Evolutionary conservation across 2,113 vertebrate genomes (phyloP).

Genomic region (Calidris pygmaea): DNA sequence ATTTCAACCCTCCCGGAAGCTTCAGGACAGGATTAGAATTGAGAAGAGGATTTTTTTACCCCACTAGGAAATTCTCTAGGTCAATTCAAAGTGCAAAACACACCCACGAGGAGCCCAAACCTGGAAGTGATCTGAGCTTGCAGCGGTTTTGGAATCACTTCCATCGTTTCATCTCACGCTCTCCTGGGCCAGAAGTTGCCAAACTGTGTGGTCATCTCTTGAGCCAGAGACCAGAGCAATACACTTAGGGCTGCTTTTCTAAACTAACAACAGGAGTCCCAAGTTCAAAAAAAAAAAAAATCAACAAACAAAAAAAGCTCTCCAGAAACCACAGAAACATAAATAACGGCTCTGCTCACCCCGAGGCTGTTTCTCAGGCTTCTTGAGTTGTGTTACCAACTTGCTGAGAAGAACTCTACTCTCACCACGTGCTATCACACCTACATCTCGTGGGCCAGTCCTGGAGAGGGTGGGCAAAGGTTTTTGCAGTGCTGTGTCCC

Average conservation of each 20-base stretch:
- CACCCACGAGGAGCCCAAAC: background rate
- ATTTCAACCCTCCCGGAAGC: background rate
- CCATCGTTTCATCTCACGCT: background rate
- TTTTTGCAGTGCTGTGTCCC: background rate
- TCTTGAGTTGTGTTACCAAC: background rate
- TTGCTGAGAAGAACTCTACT: background rate
- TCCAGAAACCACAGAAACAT: background rate
- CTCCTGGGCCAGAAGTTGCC: background rate
- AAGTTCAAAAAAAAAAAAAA: background rate
- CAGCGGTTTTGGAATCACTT: background rate
- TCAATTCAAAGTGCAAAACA: background rate
- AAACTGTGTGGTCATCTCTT: background rate
- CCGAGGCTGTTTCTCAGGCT: background rate
- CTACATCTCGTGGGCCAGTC: background rate
- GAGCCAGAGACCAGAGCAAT: background rate
- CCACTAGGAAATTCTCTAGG: background rate
- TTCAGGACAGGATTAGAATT: background rate
- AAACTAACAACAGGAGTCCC: background rate
- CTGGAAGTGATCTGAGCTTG: background rate
- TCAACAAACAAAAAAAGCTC: fast-evolving
- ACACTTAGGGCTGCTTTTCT: background rate
- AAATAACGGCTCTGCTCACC: background rate
- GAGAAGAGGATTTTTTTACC: background rate
- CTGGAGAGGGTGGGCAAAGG: background rate
- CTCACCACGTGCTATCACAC: background rate